Conservation (phyloP, 2,888 invertebrate species). For the Odontocerum albicorne region DNA sequence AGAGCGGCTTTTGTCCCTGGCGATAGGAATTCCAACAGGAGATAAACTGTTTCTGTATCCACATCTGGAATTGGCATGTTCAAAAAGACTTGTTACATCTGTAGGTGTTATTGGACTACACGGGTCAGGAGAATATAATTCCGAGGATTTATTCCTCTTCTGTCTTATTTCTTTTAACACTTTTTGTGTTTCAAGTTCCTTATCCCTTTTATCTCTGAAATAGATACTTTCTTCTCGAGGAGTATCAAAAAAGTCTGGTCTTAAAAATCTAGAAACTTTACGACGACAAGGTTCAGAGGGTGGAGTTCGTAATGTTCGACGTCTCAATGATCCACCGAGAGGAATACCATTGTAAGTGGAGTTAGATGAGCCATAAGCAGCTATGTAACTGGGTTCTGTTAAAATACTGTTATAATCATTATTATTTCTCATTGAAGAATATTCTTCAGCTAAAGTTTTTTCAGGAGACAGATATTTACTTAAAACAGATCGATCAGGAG, state of each 20-base stretch:
- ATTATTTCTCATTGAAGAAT: constrained; percentile 43
- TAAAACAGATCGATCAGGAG: constrained; percentile 57
- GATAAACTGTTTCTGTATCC: constrained; percentile 40
- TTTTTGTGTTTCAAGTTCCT: constrained; percentile 70
- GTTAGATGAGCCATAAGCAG: constrained; percentile 44
- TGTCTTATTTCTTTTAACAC: constrained; percentile 68
- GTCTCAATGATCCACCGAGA: constrained; percentile 39
- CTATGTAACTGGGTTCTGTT: constrained; percentile 50
- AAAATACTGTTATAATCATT: constrained; percentile 40
- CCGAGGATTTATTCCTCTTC: constrained; percentile 52
- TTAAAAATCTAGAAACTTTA: constrained; percentile 71
- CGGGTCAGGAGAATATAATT: constrained; percentile 43
- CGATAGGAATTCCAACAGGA: constrained; percentile 44
- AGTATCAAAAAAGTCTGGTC: constrained; percentile 77
- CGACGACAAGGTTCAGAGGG: constrained; percentile 52
- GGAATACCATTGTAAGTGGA: constrained; percentile 37
- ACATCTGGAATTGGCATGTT: constrained; percentile 40
- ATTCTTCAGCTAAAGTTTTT: constrained; percentile 46
- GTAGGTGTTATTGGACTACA: constrained; percentile 43
- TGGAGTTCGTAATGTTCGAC: constrained; percentile 45
- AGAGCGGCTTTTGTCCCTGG: constrained; percentile 53
- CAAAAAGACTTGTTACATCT: constrained; percentile 41
- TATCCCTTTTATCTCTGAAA: constrained; percentile 62
- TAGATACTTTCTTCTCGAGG: constrained; percentile 68
- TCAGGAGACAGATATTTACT: constrained; percentile 59